Evolutionary conservation across 2,888 invertebrate genomes (phyloP), one percentile per base, ranked within the genome.

Genomic region (Hyposoter dolosus): DNA sequence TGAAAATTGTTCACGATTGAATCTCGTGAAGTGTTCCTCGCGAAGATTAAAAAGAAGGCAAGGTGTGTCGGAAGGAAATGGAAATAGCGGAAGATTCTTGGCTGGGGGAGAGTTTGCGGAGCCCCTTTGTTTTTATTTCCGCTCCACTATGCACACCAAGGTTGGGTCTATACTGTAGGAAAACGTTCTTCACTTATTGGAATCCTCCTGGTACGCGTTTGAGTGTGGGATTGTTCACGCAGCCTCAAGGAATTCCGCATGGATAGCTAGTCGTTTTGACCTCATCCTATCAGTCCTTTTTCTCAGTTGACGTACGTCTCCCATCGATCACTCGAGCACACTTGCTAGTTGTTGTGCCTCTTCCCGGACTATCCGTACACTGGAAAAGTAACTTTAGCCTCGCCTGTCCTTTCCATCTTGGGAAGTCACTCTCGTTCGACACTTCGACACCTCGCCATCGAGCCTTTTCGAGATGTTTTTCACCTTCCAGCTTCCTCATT

Each of bases 301-400:
- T 88, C 87, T 66, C 87, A 88, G 32, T 90, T 91, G 92, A 92
- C 91, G 91, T 91, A 92, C 91, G 92, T 91, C 91, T 56, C 91
- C 89, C 91, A 92, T 92, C 92, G 91, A 92, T 92, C 92, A 92
- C 92, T 87, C 87, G 85, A 72, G 66, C 78, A 63, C 76, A 60
- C 74, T 84, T 35, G 65, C 76, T 81, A 65, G 81, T 80, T 63
- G 56, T 68, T n/a, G 56, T n/a, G 45, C 28, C 47, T 15, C 28
- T 56, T 43, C 28, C 32, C 53, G 28, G 32, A 43, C 69, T 65
- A 43, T 66, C 23, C 53, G 12, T 32, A 74, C 43, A 56, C 66
- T 40, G 43, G 53, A 76, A 63, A 53, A 75, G 74, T 53, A 47
- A 78, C 66, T 47, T 53, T 7, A 63, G 45, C 69, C 28, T 60